Evolutionary conservation across 2,797 vertebrate genomes (phyloP).

Genomic region (Craterocephalus amniculus): DNA sequence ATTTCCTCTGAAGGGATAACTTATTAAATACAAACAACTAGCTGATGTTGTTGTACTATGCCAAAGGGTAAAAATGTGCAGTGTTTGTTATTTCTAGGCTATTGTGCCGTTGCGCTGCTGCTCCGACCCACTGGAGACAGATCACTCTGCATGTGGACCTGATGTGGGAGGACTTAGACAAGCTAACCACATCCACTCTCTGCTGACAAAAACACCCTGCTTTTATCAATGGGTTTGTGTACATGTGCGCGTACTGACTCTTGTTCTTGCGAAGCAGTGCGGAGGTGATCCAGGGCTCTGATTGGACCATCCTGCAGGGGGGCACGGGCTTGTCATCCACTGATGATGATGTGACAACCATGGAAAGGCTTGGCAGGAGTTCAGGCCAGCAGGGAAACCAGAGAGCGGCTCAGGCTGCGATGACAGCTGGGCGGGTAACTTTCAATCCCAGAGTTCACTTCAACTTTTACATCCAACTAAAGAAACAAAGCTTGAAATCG

Average conservation of each 20-base stretch:
- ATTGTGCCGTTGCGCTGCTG: too few relatives aligned
- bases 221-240: background rate
- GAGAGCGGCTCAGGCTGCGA: constrained; percentile 62
- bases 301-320: constrained; percentile 88
- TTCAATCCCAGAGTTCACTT: constrained; percentile 74
- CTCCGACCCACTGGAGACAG: too few relatives aligned
- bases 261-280: constrained; percentile 86
- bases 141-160: too few relatives aligned
- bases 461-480: constrained; percentile 74
- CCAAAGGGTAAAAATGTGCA: too few relatives aligned
- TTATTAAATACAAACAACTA: too few relatives aligned
- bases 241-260: constrained; percentile 81
- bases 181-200: too few relatives aligned
- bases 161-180: too few relatives aligned
- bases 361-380: constrained; percentile 80
- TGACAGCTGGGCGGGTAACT: constrained; percentile 30
- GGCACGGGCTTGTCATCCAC: constrained; percentile 86
- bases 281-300: constrained; percentile 86
- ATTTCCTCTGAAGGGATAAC: too few relatives aligned
- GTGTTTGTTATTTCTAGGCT: too few relatives aligned
- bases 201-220: too few relatives aligned
- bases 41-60: too few relatives aligned
- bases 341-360: constrained; percentile 89
- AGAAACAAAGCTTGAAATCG: constrained; percentile 78
- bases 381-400: constrained; percentile 78